A percentile compares a stretch with the other conserved stretches of the same genome.
These are phyloP conservation scores for Pissodes strobi DNA, from an alignment of 1,140 invertebrate species.

Conservation along the genomic window DNA sequence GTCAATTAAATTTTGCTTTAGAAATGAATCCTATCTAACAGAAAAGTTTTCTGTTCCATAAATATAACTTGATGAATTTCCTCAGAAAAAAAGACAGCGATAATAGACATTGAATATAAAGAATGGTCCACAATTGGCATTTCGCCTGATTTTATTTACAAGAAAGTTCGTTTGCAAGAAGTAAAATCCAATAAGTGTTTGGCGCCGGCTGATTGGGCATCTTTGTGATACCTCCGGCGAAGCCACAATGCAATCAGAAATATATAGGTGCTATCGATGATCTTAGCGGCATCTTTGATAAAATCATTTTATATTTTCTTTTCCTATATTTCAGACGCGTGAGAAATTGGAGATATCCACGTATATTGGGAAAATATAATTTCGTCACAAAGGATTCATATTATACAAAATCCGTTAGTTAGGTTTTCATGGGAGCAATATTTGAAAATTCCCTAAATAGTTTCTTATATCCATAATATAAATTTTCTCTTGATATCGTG, in stretches of 20 bases:
- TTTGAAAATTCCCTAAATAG: conserved; percentile 11
- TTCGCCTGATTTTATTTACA: conserved; percentile 50
- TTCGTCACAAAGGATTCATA: conserved; percentile 20
- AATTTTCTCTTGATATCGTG: no score
- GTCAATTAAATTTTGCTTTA: no score
- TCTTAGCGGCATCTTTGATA: conserved; percentile 42
- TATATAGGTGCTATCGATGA: conserved; percentile 44
- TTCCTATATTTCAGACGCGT: conserved; percentile 28
- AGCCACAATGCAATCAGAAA: conserved; percentile 52
- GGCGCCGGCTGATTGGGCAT: conserved; percentile 52
- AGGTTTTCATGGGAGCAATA: no score
- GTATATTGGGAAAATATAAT: conserved; percentile 27
- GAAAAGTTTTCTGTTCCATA: no score
- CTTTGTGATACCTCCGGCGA: conserved; percentile 52
- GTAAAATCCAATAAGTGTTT: conserved; percentile 52
- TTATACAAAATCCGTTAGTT: conserved; percentile 7
- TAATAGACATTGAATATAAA: conserved; percentile 19
- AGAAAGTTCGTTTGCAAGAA: conserved; percentile 40
- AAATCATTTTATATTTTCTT: conserved; percentile 43
- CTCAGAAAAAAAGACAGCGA: neutral
- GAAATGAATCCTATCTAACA: no score
- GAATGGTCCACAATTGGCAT: conserved; percentile 22
- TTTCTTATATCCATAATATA: no score
- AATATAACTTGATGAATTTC: neutral
- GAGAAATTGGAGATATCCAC: conserved; percentile 22